Evolutionary conservation across 1,140 invertebrate species (phyloP).

Genomic region (Drosophila guanche): DNA sequence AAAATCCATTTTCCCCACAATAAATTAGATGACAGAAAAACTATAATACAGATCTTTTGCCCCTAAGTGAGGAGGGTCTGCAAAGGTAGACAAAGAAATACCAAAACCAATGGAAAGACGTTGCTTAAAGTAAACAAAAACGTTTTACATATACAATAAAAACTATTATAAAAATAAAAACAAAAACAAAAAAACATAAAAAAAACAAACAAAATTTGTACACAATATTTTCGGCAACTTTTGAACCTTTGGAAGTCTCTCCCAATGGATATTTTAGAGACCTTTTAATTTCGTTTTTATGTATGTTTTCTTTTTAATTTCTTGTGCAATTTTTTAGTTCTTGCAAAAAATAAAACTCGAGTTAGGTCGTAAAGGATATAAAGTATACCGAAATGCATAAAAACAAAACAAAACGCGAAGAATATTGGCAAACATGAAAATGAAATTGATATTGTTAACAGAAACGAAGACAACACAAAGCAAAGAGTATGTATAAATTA

Average conservation of each 20-base stretch:
- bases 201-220: conserved; percentile 14
- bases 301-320: conserved; percentile 33
- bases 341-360: conserved; percentile 59
- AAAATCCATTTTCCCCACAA: conserved; percentile 40
- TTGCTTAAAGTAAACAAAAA: conserved; percentile 33
- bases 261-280: neutral
- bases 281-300: neutral
- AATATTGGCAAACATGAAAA: conserved; percentile 35
- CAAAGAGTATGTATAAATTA: conserved; percentile 51
- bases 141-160: conserved; percentile 19
- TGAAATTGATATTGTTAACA: conserved; percentile 65
- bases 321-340: conserved; percentile 68
- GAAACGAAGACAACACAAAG: conserved; percentile 28
- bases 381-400: conserved; percentile 72
- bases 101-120: conserved; percentile 48
- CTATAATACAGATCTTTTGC: conserved; percentile 34
- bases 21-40: conserved; percentile 6
- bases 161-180: conserved; percentile 40
- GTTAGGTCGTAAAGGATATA: conserved; percentile 80
- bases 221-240: conserved; percentile 16
- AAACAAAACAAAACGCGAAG: conserved; percentile 13
- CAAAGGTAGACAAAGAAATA: conserved; percentile 63
- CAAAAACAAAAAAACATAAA: conserved; percentile 26
- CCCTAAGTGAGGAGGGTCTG: conserved; percentile 42
- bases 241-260: conserved; percentile 1